A percentile compares a stretch with the other conserved stretches of the same genome.
Conservation (phyloP, 2,888 invertebrate species). For the Eupelmus urozonus region DNA sequence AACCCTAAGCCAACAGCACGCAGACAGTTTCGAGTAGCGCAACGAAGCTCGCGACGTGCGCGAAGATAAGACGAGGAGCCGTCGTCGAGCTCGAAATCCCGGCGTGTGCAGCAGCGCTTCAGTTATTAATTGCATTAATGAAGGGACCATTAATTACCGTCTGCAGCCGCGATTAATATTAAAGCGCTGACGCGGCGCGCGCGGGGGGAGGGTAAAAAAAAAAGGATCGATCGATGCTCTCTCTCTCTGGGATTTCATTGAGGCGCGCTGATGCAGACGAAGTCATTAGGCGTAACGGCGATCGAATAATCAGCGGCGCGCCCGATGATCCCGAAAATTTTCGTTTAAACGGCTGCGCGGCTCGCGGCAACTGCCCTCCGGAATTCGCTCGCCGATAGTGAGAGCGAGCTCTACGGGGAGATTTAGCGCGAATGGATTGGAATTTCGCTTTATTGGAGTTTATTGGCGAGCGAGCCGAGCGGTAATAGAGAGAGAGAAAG, state of each 20-base stretch:
- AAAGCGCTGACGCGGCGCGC: constrained; percentile 47
- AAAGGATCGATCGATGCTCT: no score
- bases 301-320: constrained; percentile 12
- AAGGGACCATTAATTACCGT: constrained; percentile 50
- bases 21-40: constrained; percentile 46
- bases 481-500: no score
- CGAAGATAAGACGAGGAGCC: neutral
- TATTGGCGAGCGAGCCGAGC: neutral
- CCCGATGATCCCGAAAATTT: constrained; percentile 48
- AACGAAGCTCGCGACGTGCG: constrained; percentile 42
- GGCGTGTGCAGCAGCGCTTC: constrained; percentile 12
- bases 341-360: neutral
- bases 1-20: neutral
- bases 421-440: constrained; percentile 22
- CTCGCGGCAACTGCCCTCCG: no score
- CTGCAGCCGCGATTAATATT: constrained; percentile 43
- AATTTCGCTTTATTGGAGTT: constrained; percentile 27
- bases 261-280: neutral
- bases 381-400: no score
- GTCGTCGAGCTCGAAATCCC: neutral
- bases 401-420: constrained; percentile 2
- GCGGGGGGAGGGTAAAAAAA: no score
- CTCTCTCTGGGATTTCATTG: constrained; percentile 2
- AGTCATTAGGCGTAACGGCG: constrained; percentile 33
- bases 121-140: constrained; percentile 57